Conservation (phyloP, 2,113 vertebrate genomes). For the Ammodytes dubius region DNA sequence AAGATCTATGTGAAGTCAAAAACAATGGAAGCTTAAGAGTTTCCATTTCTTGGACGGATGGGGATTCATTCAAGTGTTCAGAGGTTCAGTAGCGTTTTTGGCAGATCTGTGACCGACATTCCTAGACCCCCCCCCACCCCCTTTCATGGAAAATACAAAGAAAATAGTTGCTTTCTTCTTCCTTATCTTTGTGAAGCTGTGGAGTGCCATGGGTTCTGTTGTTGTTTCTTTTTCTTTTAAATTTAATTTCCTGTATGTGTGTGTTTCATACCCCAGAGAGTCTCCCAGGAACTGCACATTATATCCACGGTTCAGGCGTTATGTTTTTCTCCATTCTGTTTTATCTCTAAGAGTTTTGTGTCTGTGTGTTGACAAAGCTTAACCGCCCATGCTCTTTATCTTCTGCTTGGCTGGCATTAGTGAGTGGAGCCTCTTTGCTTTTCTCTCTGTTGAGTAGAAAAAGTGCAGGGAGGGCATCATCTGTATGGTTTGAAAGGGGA, state of each 20-base stretch:
- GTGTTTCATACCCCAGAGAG: conserved; percentile 3
- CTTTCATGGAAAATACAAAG: conserved; percentile 11
- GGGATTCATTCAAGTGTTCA: neutral
- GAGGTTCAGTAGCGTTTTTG: neutral
- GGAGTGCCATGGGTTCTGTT: neutral
- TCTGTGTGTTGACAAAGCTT: conserved; percentile 64
- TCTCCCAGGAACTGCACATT: conserved; percentile 11
- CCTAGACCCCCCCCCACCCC: neutral
- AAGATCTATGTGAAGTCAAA: neutral
- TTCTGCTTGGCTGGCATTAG: conserved; percentile 47
- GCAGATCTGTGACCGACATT: neutral
- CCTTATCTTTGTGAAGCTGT: conserved; percentile 11
- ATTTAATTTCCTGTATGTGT: conserved; percentile 41
- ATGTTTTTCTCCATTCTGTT: conserved; percentile 36
- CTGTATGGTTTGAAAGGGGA: conserved; percentile 31
- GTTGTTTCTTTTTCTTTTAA: conserved; percentile 4
- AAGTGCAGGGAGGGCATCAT: conserved; percentile 23
- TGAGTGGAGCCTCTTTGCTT: conserved; percentile 27
- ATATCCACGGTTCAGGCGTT: conserved; percentile 27
- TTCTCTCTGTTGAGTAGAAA: conserved; percentile 29
- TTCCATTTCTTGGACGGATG: neutral
- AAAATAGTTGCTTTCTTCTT: neutral
- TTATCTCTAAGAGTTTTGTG: conserved; percentile 53
- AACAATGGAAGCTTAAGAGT: neutral
- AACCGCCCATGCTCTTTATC: conserved; percentile 49